Base-by-base conservation (phyloP, 2,113 vertebrate genomes). In the Psilopogon haemacephalus region DNA sequence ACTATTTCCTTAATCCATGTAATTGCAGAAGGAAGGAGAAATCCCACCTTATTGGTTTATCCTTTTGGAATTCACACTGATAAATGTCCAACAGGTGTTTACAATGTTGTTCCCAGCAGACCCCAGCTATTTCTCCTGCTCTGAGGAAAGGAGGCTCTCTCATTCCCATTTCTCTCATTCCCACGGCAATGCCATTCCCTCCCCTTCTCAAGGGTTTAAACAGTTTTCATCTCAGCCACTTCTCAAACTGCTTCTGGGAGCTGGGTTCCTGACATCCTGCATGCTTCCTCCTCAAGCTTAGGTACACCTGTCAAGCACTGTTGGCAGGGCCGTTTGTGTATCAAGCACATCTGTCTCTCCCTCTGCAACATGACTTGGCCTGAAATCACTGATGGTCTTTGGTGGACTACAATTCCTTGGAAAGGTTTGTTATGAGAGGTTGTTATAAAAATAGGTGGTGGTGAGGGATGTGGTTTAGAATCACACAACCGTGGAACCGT, bases 131-230 rank as follows among this genome's bases (percentile, higher is more conserved):
- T 96, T 96, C 63, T 89, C 58, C 73, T n/a, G 74, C 95, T 94
- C 91, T 74, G 84, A 93, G 86, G 89, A 96, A 96, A 96, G 86
- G 50, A 84, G 74, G 76, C 37, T 15, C 70, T 88, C 15, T 67
- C 33, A 32, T 73, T 46, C 30, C 56, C 48, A 9, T n/a, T 19
- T 48, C 46, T 48, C 15, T 63, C 42, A 32, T 77, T 46, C n/a
- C 56, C 48, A 8, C 28, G 16, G 15, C 48, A 71, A 27, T 18
- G n/a, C 32, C 58, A 74, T 50, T 93, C 65, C 26, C 11, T 35
- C 91, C 65, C 26, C 11, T 35, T 18, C 15, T 11, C 1, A 2
- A 27, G 37, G 6, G 6, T 58, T 46, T 58, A 65, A 69, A 37
- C 0, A 33, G 16, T 50, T 87, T 78, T 78, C 1, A 1, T 74